Base-by-base conservation (phyloP, 2,888 invertebrate species). In the Drosophila antonietae region DNA sequence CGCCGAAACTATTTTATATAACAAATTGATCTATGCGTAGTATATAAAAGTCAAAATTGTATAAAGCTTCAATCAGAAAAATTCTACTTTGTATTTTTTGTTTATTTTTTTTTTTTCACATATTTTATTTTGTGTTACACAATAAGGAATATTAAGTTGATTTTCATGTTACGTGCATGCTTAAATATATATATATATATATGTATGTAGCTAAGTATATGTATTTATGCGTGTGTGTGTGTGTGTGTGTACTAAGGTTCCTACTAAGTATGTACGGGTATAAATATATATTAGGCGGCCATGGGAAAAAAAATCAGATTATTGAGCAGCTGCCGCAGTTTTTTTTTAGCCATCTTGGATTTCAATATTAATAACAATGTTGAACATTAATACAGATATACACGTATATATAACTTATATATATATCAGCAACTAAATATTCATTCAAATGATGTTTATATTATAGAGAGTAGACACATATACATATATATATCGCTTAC, bases 71-170 rank as follows among this genome's bases (percentile, higher is more conserved):
- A 28, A 28, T 28, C 28, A 28, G n/a, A 31, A n/a, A 15, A 47
- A 39, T 39, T n/a, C 15, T 7, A 15, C 15, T 39, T 39, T 14
- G 4, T 15, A 39, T 37, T 33, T 10, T 18, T 31, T 43, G 6
- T 28, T 28, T 28, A 12, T 56, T 18, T 57, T 20, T 62, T 10
- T 53, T 63, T 49, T 52, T 61, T 18, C 12, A 20, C 28, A 41
- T 55, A 55, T 56, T 71, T 68, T 68, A 83, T 78, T 68, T 81
- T 86, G 88, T 84, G 89, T 84, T 88, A 75, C 84, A 88, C 88
- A 86, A 86, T 88, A 84, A 84, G 84, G 84, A 84, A 84, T 84
- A 85, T 83, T 75, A 75, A 82, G 85, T 88, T 83, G 75, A 69
- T 78, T 82, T 80, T 81, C 78, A 76, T 76, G 73, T 76, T 52